Base-by-base conservation (phyloP, 2,888 invertebrate genomes). In the Coelinius sp. region DNA sequence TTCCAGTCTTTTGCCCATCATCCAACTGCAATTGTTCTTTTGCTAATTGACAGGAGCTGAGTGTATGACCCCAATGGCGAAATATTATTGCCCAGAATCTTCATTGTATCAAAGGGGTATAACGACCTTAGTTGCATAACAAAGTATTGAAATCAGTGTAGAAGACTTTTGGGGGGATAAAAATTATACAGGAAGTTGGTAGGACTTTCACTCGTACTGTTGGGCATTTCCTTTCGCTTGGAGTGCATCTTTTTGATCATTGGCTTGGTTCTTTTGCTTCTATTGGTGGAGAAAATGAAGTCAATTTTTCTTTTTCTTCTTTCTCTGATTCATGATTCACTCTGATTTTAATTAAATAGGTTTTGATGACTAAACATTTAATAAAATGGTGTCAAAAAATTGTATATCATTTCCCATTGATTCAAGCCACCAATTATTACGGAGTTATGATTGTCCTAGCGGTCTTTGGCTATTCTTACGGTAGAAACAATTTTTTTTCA, bases 381-480 rank as follows among this genome's bases (percentile, higher is more conserved):
- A 10, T n/a, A 53, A 53, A 53, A 14, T 53, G 53, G 27, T 53
- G 53, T 25, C 17, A 20, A 35, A 17, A 62, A 62, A 35, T 35
- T 41, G 35, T 22, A 63, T 41, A 63, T 41, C n/a, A 41, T 63
- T 38, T 41, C 12, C 38, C 20, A 12, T 24, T 22, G 38, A 44
- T 63, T 63, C 63, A 10, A 38, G 44, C 8, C 27, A 22, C 38
- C 63, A 85, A 86, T 86, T 84, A 85, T 83, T 81, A 79, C 83
- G 83, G 83, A 80, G 74, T 75, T 49, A 77, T 78, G 81, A 86
- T 86, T 85, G 84, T 84, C 83, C 79, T 87, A 86, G 87, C 87
- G 86, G 87, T 85, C 79, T 83, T 84, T 81, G 83, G 77, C 80
- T 84, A 76, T 77, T 79, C 84, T 86, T 87, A 84, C 87, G 86